These are phyloP conservation scores for Pollenia griseotomentosa DNA, from an alignment of 2,888 invertebrate genomes.

Conservation along the genomic window DNA sequence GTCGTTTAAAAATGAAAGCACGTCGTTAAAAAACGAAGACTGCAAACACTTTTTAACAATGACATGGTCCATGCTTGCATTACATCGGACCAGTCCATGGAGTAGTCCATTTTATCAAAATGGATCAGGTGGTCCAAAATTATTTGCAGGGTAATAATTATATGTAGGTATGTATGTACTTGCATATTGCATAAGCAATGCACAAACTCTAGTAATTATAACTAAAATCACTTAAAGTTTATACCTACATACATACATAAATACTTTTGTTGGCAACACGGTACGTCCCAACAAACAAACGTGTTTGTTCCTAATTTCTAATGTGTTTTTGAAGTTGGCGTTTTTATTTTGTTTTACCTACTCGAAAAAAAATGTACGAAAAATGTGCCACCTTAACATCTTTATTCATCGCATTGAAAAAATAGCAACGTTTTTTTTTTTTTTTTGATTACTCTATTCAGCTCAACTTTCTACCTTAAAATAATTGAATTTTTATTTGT, in stretches of 20 bases:
- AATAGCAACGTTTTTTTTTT: constrained; percentile 24
- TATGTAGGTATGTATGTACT: no score
- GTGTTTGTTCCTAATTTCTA: constrained; percentile 35
- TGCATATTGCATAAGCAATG: neutral
- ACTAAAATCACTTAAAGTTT: neutral
- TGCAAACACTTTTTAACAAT: no score
- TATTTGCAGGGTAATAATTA: no score
- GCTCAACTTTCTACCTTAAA: constrained; percentile 59
- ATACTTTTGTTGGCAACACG: constrained; percentile 22
- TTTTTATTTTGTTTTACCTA: neutral
- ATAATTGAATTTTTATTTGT: constrained; percentile 52
- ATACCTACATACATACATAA: neutral
- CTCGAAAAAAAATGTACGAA: neutral
- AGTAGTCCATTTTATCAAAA: no score
- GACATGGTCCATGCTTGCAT: no score
- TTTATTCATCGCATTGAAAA: constrained; percentile 30
- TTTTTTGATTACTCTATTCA: constrained; percentile 44
- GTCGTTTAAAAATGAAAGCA: no score
- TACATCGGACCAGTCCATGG: no score
- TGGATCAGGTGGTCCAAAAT: no score
- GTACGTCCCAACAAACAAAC: constrained; percentile 20
- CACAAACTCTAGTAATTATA: neutral
- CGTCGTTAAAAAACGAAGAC: no score
- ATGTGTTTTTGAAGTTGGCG: neutral
- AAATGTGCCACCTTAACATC: constrained; percentile 31